Percentiles rank a stretch among this genome's conserved stretches.
Conservation (phyloP, 2,888 invertebrate genomes). For the Caenorhabditis zanzibari region DNA sequence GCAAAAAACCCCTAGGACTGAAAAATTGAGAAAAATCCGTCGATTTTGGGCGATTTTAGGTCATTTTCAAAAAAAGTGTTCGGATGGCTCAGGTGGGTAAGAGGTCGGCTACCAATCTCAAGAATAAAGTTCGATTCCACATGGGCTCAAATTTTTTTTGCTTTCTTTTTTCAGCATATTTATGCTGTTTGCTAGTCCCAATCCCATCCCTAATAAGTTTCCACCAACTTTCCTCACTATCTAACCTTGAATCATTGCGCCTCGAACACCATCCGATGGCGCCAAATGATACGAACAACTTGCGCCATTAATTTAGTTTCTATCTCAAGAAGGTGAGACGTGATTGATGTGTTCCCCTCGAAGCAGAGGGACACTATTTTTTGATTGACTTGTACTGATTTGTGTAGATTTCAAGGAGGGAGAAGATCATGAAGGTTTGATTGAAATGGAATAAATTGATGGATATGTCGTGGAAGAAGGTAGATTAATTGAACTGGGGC, state of each 20-base stretch:
- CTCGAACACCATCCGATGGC: constrained; percentile 55
- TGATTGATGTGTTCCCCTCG: constrained; percentile 39
- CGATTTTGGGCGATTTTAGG: not conserved
- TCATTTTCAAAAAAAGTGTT: too few relatives aligned
- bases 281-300: constrained; percentile 50
- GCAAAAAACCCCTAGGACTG: too few relatives aligned
- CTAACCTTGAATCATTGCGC: constrained; percentile 2
- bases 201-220: too few relatives aligned
- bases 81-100: not conserved
- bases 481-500: not conserved
- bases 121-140: too few relatives aligned
- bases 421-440: not conserved
- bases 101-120: too few relatives aligned
- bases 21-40: too few relatives aligned
- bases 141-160: too few relatives aligned
- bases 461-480: not conserved
- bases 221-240: not conserved
- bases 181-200: too few relatives aligned
- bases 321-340: constrained; percentile 14
- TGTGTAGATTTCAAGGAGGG: constrained; percentile 20
- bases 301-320: not conserved
- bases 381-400: constrained; percentile 51
- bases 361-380: not conserved
- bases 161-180: too few relatives aligned
- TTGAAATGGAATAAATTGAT: constrained; percentile 19